Conservation (phyloP, 2,113 vertebrate species). For the Potamarius usumacintae region DNA sequence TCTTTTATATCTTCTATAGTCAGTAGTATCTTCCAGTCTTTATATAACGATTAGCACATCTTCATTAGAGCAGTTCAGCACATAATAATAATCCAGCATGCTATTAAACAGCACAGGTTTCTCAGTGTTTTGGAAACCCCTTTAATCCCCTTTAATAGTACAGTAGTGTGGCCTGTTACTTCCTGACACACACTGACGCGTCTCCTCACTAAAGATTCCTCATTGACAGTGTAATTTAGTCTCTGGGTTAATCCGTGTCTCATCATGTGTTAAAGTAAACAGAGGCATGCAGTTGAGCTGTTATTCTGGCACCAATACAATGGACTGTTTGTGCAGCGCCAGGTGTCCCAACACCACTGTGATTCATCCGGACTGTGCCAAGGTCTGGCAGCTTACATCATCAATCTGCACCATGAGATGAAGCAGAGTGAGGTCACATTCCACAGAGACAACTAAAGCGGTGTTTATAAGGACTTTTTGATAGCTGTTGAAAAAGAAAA, state of each 20-base stretch:
- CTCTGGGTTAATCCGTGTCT: slow-evolving; percentile 2
- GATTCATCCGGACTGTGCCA: slow-evolving; percentile 32
- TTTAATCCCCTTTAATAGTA: background rate
- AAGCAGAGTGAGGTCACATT: slow-evolving; percentile 34
- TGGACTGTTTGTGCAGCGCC: slow-evolving; percentile 33
- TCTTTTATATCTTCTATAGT: background rate
- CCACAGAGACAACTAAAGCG: slow-evolving; percentile 17
- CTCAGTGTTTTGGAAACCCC: background rate
- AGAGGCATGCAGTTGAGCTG: slow-evolving; percentile 5
- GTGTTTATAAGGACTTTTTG: background rate
- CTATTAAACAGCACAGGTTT: background rate
- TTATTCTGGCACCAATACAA: slow-evolving; percentile 12
- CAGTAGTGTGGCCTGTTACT: background rate
- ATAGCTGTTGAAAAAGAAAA: background rate
- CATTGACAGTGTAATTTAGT: slow-evolving; percentile 18
- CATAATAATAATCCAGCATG: background rate
- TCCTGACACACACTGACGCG: background rate
- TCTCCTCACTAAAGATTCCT: background rate
- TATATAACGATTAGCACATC: background rate
- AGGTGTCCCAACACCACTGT: slow-evolving; percentile 36
- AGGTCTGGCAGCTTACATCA: slow-evolving; percentile 44
- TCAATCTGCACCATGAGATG: slow-evolving; percentile 43
- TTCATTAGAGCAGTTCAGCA: background rate
- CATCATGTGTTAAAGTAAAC: slow-evolving; percentile 36
- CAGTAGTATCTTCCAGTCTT: background rate